phyloP scores from a whole-genome alignment of 1,140 invertebrate species.

The Dufourea novaeangliae region DNA sequence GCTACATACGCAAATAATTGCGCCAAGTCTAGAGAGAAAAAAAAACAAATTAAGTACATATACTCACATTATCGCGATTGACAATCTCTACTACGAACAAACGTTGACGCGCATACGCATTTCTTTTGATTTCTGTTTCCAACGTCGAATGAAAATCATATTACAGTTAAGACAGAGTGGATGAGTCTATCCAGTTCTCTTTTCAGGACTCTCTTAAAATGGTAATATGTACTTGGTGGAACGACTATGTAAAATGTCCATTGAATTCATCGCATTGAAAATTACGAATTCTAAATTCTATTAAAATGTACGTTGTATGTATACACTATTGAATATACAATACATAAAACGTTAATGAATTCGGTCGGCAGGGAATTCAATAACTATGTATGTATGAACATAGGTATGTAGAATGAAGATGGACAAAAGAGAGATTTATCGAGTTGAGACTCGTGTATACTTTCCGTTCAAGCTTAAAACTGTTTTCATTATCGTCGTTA shows the following conservation, averaged over 20 bases:
- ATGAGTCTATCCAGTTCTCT: not conserved
- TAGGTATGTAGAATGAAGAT: too few species aligned
- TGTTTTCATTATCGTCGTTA: not conserved
- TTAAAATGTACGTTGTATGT: too few species aligned
- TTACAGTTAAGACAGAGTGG: not conserved
- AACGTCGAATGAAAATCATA: not conserved
- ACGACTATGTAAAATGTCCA: not conserved
- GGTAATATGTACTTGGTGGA: not conserved
- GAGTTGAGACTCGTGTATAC: not conserved
- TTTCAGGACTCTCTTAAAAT: not conserved
- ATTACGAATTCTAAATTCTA: too few species aligned
- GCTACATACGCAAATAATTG: not conserved
- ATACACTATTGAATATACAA: too few species aligned
- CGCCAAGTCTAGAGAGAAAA: not conserved
- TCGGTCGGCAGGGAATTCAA: too few species aligned
- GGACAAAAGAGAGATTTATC: too few species aligned
- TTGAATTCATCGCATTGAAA: not conserved
- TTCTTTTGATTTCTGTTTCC: not conserved
- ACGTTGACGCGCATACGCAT: not conserved
- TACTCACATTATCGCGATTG: constrained; percentile 49
- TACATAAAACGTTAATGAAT: not conserved
- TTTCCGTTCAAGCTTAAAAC: not conserved
- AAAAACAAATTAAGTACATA: not conserved
- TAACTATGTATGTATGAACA: too few species aligned
- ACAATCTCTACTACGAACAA: constrained; percentile 54